Evolutionary conservation across 2,113 vertebrate genomes (phyloP), one percentile per base, ranked within the genome.

Genomic region (Merops nubicus): DNA sequence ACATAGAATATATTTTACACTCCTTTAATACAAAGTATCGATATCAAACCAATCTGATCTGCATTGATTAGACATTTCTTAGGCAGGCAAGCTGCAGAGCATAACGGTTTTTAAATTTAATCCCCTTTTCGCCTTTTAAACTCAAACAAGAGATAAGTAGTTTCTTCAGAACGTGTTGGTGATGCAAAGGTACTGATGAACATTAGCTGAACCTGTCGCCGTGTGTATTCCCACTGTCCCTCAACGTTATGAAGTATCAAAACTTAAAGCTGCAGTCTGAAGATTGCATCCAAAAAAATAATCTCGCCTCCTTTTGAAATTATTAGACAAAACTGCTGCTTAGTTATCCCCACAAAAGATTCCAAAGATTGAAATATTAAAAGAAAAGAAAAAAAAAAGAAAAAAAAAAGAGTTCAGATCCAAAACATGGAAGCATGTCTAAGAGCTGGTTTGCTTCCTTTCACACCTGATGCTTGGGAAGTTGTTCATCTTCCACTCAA

Each of bases 11-110:
- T 95, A 95, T 94, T 96, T 96, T 97, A 97, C 87, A 97, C 50
- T 95, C 95, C 79, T 98, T 97, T 97, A 94, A 98, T 98, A 98
- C 84, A 98, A 98, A 98, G 97, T 73, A 95, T 57, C 14, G 10
- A 78, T 97, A 97, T 97, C 95, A 97, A 97, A 97, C 63, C 97
- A 97, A 97, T 95, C 93, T 77, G 57, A 91, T 96, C 89, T 88
- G 89, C 75, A 95, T 78, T 95, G 85, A 95, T 94, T 79, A 94
- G 79, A 92, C 73, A 88, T 75, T 90, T 91, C 82, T 69, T 64
- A 83, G 69, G 92, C 97, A 93, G 81, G 62, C 62, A 94, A 92
- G 47, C 59, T 91, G 79, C 42, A 15, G 87, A 91, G 78, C 60
- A 90, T 54, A 67, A 88, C 21, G 91, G 74, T 77, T 95, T 89